A percentile compares a stretch with the other conserved stretches of the same genome.
Evolutionary conservation across 1,140 invertebrate species (phyloP).

Genomic region (Penaeus vannamei): DNA sequence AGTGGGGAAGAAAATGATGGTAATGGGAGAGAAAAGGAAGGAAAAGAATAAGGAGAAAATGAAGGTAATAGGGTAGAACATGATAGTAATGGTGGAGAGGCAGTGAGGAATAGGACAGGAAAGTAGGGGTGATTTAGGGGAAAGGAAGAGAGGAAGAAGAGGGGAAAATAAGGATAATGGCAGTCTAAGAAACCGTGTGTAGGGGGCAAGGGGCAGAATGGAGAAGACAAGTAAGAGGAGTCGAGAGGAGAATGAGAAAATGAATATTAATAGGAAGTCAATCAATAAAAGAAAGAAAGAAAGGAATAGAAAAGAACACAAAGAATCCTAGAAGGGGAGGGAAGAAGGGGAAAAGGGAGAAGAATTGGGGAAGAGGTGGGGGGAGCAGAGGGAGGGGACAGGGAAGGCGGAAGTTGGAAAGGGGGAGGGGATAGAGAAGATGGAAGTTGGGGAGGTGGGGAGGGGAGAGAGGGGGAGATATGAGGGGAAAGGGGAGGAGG

Average conservation of each 20-base stretch:
- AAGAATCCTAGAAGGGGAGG: background rate
- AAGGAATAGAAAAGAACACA: too few relatives aligned
- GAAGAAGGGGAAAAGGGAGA: background rate
- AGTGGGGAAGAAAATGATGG: background rate
- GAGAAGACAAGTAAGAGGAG: background rate
- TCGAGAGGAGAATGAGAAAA: background rate
- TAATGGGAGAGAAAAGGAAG: background rate
- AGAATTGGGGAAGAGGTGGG: background rate
- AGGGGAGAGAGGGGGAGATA: too few relatives aligned
- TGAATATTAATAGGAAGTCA: conserved; percentile 8
- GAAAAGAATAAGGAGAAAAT: background rate
- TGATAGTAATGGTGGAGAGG: too few relatives aligned
- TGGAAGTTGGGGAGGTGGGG: background rate
- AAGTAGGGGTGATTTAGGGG: background rate
- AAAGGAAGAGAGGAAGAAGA: too few relatives aligned
- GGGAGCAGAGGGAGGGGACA: background rate
- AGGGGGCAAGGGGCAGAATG: background rate
- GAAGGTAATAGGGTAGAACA: background rate
- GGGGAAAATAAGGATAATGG: too few relatives aligned
- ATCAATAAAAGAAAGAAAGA: background rate
- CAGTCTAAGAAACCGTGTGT: too few relatives aligned
- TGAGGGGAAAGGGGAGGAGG: too few relatives aligned
- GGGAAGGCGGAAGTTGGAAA: too few relatives aligned
- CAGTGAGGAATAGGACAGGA: background rate
- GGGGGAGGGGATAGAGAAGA: too few relatives aligned